These are phyloP conservation scores for Limnephilus rhombicus DNA, from an alignment of 2,888 invertebrate genomes.

Conservation along the genomic window DNA sequence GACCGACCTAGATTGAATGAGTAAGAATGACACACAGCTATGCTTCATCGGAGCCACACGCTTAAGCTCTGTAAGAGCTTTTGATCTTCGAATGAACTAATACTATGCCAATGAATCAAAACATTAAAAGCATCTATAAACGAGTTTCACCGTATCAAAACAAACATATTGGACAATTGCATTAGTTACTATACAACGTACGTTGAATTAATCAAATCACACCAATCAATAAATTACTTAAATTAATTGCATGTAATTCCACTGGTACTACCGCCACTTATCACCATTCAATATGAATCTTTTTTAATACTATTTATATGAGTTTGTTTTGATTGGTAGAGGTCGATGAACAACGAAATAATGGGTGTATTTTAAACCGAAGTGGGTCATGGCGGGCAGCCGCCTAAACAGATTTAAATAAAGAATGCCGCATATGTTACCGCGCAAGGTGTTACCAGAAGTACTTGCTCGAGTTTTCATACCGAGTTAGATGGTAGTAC, in stretches of 20 bases:
- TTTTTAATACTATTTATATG: neutral
- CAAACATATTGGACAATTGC: neutral
- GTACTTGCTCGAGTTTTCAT: neutral
- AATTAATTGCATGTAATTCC: neutral
- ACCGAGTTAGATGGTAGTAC: neutral
- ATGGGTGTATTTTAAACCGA: conserved; percentile 16
- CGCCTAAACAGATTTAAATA: conserved; percentile 33
- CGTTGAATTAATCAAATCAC: conserved; percentile 15
- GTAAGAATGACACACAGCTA: neutral
- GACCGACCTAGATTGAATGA: neutral
- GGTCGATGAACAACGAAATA: conserved; percentile 39
- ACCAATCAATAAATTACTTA: conserved; percentile 20
- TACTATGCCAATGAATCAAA: neutral
- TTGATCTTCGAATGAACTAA: neutral
- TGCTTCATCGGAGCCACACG: no score
- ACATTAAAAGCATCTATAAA: neutral
- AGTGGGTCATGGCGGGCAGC: conserved; percentile 34
- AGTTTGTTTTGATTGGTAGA: conserved; percentile 31
- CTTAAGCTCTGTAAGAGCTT: neutral
- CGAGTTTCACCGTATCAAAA: neutral
- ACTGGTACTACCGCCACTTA: neutral
- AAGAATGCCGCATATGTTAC: conserved; percentile 13
- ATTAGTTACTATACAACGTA: neutral
- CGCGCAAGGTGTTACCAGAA: conserved; percentile 34
- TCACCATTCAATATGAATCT: conserved; percentile 7